Conservation (phyloP, 2,797 vertebrate genomes). For the Petrocephalus schoutedeni region DNA sequence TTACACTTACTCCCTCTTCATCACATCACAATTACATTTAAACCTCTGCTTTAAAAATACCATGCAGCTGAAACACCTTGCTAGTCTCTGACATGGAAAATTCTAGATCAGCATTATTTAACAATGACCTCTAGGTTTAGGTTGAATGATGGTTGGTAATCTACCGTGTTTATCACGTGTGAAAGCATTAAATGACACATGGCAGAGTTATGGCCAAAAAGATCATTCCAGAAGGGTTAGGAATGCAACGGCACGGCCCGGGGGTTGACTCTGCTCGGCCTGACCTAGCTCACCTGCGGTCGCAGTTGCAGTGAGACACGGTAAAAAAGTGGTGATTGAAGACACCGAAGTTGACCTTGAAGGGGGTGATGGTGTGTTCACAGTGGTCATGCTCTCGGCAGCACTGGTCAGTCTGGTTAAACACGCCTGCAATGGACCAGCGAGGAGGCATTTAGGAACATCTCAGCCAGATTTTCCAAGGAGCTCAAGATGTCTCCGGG, state of each 20-base stretch:
- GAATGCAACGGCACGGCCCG: background rate
- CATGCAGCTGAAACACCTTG: background rate
- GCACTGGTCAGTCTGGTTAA: conserved; percentile 70
- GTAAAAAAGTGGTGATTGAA: conserved; percentile 82
- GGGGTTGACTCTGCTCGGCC: background rate
- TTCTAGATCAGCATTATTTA: background rate
- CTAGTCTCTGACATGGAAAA: background rate
- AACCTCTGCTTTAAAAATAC: background rate
- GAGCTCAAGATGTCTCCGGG: background rate
- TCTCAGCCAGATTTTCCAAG: background rate
- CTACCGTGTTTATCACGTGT: background rate
- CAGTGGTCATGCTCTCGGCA: conserved; percentile 84
- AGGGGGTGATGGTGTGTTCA: conserved; percentile 66
- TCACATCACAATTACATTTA: background rate
- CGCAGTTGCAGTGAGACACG: conserved; percentile 83
- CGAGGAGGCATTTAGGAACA: background rate
- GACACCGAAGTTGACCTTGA: conserved; percentile 71
- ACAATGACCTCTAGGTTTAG: background rate
- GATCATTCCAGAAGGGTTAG: background rate
- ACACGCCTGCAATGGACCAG: conserved; percentile 50
- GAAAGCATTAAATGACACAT: background rate
- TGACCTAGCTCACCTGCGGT: conserved; percentile 51
- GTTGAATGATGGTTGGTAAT: background rate
- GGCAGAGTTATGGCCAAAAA: background rate
- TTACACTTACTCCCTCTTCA: background rate